Conservation (phyloP, 1,140 invertebrate species). For the Drosophila biarmipes region DNA sequence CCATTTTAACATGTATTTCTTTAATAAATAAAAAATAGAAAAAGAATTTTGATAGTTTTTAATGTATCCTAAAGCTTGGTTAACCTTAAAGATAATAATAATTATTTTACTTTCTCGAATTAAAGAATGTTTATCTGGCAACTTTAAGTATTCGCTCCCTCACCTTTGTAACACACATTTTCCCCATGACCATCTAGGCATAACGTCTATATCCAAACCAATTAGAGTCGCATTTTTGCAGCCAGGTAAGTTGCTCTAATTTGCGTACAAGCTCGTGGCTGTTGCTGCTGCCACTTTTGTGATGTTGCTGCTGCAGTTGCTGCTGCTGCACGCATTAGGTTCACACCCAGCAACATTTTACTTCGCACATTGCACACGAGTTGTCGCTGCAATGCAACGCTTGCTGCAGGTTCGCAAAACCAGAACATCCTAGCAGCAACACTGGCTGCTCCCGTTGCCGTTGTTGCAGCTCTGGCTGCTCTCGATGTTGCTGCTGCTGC, state of each 20-base stretch:
- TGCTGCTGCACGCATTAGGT: constrained; percentile 67
- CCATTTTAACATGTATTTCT: no score
- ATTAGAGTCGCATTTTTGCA: constrained; percentile 44
- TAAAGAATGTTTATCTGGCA: neutral
- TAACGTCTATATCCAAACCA: constrained; percentile 68
- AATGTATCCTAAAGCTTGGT: no score
- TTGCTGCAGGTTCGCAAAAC: constrained; percentile 43
- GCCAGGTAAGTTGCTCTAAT: constrained; percentile 66
- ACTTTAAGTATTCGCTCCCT: neutral
- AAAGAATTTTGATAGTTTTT: no score
- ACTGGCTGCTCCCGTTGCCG: constrained; percentile 11
- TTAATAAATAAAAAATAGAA: no score
- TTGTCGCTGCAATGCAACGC: constrained; percentile 58
- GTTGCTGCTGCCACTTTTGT: constrained; percentile 17
- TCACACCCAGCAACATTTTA: constrained; percentile 80
- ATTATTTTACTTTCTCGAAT: no score
- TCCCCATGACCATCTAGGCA: constrained; percentile 12
- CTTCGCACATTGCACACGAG: constrained; percentile 79
- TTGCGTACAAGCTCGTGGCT: constrained; percentile 67
- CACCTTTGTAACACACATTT: neutral
- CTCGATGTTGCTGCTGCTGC: constrained; percentile 12
- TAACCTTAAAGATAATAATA: no score
- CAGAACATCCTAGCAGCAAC: constrained; percentile 34
- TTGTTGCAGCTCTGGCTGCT: neutral
- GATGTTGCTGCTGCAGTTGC: constrained; percentile 14